Percentiles rank a stretch among this genome's conserved stretches.
Evolutionary conservation across 2,113 vertebrate genomes (phyloP).

Genomic region (Gallinago jamesoni): DNA sequence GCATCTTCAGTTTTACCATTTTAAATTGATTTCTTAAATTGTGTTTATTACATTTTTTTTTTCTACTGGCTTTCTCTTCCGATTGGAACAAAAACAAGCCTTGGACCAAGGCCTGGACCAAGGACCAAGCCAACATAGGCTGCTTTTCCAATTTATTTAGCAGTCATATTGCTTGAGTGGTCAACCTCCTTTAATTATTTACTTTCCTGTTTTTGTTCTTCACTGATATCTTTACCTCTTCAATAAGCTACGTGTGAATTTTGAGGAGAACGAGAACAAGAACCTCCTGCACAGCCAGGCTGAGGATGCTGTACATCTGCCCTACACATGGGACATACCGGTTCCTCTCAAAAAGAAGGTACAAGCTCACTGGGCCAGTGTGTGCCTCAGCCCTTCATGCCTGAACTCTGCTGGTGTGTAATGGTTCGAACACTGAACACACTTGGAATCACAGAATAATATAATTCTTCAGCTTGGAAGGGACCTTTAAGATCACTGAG

Average conservation of each 20-base stretch:
- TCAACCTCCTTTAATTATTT: neutral
- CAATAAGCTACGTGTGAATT: rapidly evolving
- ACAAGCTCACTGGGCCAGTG: rapidly evolving
- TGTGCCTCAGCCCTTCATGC: rapidly evolving
- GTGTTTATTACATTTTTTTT: neutral
- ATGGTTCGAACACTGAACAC: rapidly evolving
- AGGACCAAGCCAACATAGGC: too few species aligned
- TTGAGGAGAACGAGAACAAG: neutral
- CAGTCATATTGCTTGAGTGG: rapidly evolving
- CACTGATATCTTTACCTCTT: neutral
- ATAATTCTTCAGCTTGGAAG: neutral
- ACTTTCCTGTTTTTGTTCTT: neutral
- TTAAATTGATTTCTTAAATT: neutral
- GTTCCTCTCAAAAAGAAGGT: neutral
- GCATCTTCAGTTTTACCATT: neutral
- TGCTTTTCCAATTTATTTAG: neutral
- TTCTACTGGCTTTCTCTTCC: neutral
- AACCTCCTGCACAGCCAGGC: neutral
- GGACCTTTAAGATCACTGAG: neutral
- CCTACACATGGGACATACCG: rapidly evolving
- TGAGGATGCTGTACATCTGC: rapidly evolving
- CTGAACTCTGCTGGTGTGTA: too few species aligned
- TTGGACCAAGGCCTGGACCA: too few species aligned
- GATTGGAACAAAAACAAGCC: neutral
- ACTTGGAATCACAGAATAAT: neutral